phyloP scores from a whole-genome alignment of 2,113 vertebrate genomes.

The Panthera uncia region DNA sequence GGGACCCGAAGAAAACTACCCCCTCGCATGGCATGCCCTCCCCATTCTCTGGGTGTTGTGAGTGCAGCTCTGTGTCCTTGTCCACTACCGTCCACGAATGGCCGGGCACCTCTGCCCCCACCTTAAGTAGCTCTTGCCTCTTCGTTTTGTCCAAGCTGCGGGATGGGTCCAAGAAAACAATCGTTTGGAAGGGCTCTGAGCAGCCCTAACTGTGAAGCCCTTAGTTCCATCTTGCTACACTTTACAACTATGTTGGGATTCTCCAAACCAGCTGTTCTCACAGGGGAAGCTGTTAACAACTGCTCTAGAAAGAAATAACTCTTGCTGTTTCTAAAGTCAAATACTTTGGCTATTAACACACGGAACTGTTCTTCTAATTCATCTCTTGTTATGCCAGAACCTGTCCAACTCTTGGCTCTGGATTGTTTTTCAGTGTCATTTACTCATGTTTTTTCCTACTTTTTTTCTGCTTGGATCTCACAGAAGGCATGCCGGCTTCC shows the following conservation, averaged over 20 bases:
- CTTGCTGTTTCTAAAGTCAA: constrained; percentile 32
- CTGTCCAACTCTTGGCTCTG: constrained; percentile 15
- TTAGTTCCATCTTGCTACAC: not conserved
- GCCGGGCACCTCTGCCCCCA: not conserved
- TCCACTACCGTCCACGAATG: not conserved
- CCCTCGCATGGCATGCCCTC: not conserved
- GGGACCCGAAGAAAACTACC: rapidly evolving
- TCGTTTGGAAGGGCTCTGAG: not conserved
- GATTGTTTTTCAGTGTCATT: not conserved
- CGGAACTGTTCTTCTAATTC: not conserved
- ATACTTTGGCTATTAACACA: not conserved
- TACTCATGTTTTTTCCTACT: not conserved
- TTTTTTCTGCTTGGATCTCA: not conserved
- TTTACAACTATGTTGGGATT: not conserved
- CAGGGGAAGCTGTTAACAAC: constrained; percentile 43
- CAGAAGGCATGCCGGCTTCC: not conserved
- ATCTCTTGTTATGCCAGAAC: constrained; percentile 33
- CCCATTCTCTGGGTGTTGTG: too few species aligned
- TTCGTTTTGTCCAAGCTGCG: not conserved
- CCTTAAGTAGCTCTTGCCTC: not conserved
- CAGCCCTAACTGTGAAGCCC: not conserved
- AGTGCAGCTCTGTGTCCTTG: not conserved
- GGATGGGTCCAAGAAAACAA: not conserved
- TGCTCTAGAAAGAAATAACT: constrained; percentile 32
- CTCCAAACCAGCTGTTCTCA: constrained; percentile 26